These are phyloP conservation scores for Melikaiella ostensackeni DNA, from an alignment of 2,888 invertebrate genomes.

Conservation along the genomic window DNA sequence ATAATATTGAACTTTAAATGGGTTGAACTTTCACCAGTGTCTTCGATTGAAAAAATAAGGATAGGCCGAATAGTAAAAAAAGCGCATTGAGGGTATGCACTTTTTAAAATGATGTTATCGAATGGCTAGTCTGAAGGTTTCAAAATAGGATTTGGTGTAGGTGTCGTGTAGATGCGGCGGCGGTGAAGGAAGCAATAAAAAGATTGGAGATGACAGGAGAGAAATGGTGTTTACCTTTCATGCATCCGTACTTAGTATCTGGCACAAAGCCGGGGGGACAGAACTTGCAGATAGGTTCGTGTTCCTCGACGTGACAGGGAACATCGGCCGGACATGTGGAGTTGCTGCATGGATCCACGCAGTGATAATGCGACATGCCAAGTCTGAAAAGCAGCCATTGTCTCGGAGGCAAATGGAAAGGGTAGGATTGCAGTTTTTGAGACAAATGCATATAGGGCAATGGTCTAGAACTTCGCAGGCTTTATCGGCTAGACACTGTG, in stretches of 20 bases:
- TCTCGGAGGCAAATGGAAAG: constrained; percentile 93
- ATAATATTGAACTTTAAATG: too few relatives aligned
- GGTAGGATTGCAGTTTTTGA: constrained; percentile 91
- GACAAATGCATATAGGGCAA: constrained; percentile 90
- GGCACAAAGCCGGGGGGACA: constrained; percentile 95
- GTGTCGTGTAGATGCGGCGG: constrained; percentile 23
- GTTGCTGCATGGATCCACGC: constrained; percentile 92
- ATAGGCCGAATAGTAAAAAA: constrained; percentile 20
- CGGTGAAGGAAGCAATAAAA: constrained; percentile 35
- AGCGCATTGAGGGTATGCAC: constrained; percentile 4
- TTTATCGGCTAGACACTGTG: constrained; percentile 87
- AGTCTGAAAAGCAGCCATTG: constrained; percentile 90
- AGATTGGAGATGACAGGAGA: constrained; percentile 56
- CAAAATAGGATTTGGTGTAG: constrained; percentile 3
- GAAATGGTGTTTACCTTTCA: constrained; percentile 89
- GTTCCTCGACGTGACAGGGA: constrained; percentile 96
- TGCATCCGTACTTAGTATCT: constrained; percentile 95
- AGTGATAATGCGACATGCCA: constrained; percentile 93
- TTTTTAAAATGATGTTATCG: constrained; percentile 16
- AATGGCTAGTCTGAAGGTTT: constrained; percentile 24
- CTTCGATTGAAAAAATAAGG: neutral
- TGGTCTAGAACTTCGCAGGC: constrained; percentile 93
- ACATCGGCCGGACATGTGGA: constrained; percentile 90
- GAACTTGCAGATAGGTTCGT: constrained; percentile 97
- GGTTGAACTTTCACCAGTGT: neutral